A percentile compares a stretch with the other conserved stretches of the same genome.
Evolutionary conservation across 2,797 vertebrate species (phyloP).

Genomic region (Lagodon rhomboides): DNA sequence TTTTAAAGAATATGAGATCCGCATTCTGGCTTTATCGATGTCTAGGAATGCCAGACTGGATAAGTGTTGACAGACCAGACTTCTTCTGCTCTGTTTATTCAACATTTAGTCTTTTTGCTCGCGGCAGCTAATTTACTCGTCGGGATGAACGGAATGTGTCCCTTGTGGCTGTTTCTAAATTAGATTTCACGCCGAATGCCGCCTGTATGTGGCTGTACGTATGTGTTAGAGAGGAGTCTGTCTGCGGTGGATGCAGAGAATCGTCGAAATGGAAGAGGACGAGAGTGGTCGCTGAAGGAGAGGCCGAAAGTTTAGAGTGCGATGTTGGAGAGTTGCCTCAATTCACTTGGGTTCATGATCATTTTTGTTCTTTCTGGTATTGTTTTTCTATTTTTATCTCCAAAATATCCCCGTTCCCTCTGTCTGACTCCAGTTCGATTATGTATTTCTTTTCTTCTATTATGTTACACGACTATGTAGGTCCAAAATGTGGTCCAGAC

Average conservation of each 20-base stretch:
- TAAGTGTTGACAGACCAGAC: constrained; percentile 52
- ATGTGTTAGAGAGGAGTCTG: constrained; percentile 7
- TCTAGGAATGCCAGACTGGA: constrained; percentile 53
- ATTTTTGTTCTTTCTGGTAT: neutral
- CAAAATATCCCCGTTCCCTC: neutral
- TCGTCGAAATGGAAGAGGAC: constrained; percentile 6
- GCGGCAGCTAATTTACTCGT: constrained; percentile 46
- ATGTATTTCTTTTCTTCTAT: neutral
- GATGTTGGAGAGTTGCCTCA: neutral
- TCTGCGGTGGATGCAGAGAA: constrained; percentile 26
- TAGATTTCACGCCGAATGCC: constrained; percentile 25
- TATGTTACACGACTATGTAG: neutral
- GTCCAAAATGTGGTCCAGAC: neutral
- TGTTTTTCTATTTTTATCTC: constrained; percentile 1
- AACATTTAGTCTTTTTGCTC: constrained; percentile 11
- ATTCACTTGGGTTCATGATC: neutral
- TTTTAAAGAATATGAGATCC: constrained; percentile 23
- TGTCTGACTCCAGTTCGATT: neutral
- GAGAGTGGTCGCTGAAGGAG: neutral
- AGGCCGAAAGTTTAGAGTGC: constrained; percentile 29
- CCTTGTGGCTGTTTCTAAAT: constrained; percentile 19
- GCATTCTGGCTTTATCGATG: constrained; percentile 2
- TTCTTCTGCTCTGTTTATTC: constrained; percentile 24
- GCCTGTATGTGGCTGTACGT: constrained; percentile 1
- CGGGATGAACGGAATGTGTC: constrained; percentile 38